Evolutionary conservation across 2,888 invertebrate species (phyloP), one percentile per base, ranked within the genome.

Genomic region (Emmelina monodactyla): DNA sequence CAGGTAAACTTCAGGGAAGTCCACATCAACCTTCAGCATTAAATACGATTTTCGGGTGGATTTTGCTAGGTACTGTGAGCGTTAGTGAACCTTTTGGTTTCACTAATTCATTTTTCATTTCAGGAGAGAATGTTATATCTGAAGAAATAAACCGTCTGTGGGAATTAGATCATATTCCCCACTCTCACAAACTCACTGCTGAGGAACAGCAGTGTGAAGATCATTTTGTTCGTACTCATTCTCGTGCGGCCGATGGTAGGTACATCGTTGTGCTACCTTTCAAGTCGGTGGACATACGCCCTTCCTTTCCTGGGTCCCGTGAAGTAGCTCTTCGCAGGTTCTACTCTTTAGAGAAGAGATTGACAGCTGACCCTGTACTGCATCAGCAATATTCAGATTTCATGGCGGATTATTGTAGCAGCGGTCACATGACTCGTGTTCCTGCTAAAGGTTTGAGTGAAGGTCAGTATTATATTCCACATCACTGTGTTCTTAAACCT

Each of bases 291-390:
- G 31, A 16, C 2, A 16, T 15, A 16, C 15, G 31, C 28, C 13
- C 13, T 10, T 7, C 12, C 14, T 28, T 28, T 12, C n/a, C 12
- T 2, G 37, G 35, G 14, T 37, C 37, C 30, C 37, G 37, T n/a
- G 38, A 39, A 3, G 15, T 41, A 15, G 37, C 37, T 13, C 31
- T 37, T 11, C 32, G 41, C 4, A 33, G 42, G n/a, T 42, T 42
- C 12, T 16, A 42, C 32, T 33, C 37, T 1, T 31, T 39, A 10
- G 39, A 39, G 14, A 22, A 31, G 11, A 13, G 37, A 14, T 13
- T 42, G 4, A 29, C 34, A 10, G 28, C 30, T 11, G 35, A 42
- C 14, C 32, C 38, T 1, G 30, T 28, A 15, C 22, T 42, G 14
- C 31, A 33, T 13, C 22, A 15, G 9, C 37, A 40, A 31, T 42